phyloP scores from a whole-genome alignment of 2,113 vertebrate genomes.

The Promerops cafer region DNA sequence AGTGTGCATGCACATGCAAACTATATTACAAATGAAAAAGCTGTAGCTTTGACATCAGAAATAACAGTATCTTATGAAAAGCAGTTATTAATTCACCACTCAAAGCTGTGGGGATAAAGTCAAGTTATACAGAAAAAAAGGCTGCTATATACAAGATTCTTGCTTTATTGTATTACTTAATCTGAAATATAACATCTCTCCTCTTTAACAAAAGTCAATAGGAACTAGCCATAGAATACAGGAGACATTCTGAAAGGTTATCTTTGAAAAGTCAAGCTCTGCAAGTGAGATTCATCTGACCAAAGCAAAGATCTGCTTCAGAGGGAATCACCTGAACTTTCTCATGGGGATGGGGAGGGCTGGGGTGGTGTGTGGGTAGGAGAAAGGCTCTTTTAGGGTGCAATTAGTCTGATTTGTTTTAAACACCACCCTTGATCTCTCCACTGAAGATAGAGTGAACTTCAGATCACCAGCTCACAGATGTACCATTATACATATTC shows the following conservation, averaged over 20 bases:
- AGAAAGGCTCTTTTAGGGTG: not conserved
- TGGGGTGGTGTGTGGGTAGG: not conserved
- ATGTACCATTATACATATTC: not conserved
- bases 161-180: not conserved
- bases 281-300: not conserved
- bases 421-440: not conserved
- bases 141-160: not conserved
- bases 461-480: not conserved
- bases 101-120: not conserved
- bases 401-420: not conserved
- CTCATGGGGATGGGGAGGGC: not conserved
- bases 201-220: not conserved
- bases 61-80: not conserved
- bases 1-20: not conserved
- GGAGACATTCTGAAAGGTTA: not conserved
- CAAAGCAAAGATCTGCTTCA: not conserved
- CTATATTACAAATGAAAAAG: not conserved
- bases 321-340: not conserved
- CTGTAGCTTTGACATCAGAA: not conserved
- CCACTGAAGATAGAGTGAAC: not conserved
- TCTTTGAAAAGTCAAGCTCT: not conserved
- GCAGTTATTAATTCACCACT: not conserved
- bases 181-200: not conserved
- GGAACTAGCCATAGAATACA: not conserved
- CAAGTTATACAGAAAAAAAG: not conserved